phyloP scores from a whole-genome alignment of 2,797 vertebrate species.

The Novumbra hubbsi region DNA sequence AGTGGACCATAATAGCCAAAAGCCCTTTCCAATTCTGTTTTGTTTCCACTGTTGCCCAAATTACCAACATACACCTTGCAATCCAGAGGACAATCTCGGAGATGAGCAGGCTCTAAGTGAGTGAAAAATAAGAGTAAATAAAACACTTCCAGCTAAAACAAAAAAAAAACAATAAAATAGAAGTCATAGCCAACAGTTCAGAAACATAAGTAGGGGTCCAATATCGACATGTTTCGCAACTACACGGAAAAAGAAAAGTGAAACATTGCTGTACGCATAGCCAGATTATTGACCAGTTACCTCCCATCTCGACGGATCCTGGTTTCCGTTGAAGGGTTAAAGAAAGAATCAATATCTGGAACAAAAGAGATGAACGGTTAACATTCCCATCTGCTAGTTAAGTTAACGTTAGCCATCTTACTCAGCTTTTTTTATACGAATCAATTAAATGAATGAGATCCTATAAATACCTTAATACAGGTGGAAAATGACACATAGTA shows the following conservation, averaged over 20 bases:
- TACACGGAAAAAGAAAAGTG: background rate
- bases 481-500: background rate
- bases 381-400: background rate
- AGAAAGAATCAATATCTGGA: background rate
- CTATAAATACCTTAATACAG: too few species aligned
- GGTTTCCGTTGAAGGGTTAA: background rate
- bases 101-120: constrained; percentile 65
- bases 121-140: background rate
- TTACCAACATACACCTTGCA: constrained; percentile 99
- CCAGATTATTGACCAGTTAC: background rate
- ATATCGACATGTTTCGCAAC: too few species aligned
- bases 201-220: too few species aligned
- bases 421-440: too few species aligned
- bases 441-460: too few species aligned
- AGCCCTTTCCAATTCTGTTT: constrained; percentile 90
- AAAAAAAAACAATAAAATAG: too few species aligned
- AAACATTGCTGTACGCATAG: background rate
- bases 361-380: background rate
- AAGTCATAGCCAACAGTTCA: too few species aligned
- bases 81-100: constrained; percentile 92
- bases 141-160: background rate
- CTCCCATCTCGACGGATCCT: background rate
- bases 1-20: constrained; percentile 97
- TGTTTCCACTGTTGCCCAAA: constrained; percentile 97
- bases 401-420: background rate